Base-by-base conservation (phyloP, 2,797 vertebrate genomes). In the Dendrocincla tyrannina region DNA sequence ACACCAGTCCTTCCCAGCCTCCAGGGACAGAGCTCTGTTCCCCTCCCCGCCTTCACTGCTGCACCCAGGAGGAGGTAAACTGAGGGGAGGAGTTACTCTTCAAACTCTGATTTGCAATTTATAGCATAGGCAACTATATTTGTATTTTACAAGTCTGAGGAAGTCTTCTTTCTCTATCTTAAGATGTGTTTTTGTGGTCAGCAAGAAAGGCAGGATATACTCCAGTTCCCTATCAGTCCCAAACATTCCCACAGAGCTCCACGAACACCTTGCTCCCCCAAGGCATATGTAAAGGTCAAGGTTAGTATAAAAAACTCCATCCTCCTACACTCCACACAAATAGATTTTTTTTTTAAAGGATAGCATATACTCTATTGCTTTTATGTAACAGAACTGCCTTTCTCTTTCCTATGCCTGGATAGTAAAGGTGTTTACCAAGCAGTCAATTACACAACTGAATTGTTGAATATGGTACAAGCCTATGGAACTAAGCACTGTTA, bases 101-200 rank as follows among this genome's bases (percentile, higher is more conserved):
- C 59, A 20, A 33, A 30, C 25, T 42, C 91, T n/a, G 63, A 94
- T 93, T 93, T 94, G 77, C 91, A 88, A 89, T 89, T 94, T 87
- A 82, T 41, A 75, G 70, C 63, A 77, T 2, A 49, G 63, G 33
- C 52, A 86, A 68, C 37, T 41, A 28, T 44, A 69, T 72, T 77
- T 77, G 52, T 89, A 42, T 93, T 95, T 90, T 55, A 50, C 18
- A 94, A 88, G 70, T 82, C 77, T 87, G 63, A 94, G 74, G 76
- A 91, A 85, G 83, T 58, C 67, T 74, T 47, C 86, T 90, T 91
- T 91, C 46, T 52, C 88, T 58, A 76, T 89, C 76, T 84, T 94
- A 89, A 89, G 86, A 85, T 68, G 53, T 63, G 87, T 85, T 89
- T 95, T 94, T 96, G 94, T 92, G 82, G 88, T 89, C 93, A 85